Evolutionary conservation across 2,797 vertebrate genomes (phyloP).

Genomic region (Corythornis leucogaster): DNA sequence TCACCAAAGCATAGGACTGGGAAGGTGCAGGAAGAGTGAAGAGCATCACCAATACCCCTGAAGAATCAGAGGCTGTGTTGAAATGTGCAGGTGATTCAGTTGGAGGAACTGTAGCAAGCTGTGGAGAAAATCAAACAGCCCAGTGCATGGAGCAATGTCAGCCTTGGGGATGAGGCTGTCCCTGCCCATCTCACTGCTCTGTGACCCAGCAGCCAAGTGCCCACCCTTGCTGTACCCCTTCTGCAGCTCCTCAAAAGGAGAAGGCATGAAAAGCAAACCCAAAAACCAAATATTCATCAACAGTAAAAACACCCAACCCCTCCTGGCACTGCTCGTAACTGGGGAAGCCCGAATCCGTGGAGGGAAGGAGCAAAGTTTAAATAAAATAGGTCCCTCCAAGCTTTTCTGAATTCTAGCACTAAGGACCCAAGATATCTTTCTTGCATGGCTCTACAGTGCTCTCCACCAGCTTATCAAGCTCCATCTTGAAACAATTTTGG

Average conservation of each 20-base stretch:
- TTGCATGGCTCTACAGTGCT: accelerated
- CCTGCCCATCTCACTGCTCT: background rate
- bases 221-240: background rate
- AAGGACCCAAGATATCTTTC: background rate
- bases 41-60: background rate
- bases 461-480: background rate
- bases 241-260: background rate
- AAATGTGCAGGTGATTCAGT: background rate
- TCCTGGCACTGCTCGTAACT: background rate
- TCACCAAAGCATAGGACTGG: accelerated
- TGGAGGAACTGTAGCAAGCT: background rate
- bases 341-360: background rate
- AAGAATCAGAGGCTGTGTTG: background rate
- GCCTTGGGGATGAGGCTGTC: background rate
- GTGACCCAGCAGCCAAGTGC: accelerated
- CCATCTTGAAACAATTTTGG: background rate
- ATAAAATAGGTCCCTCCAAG: background rate
- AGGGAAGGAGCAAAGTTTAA: background rate
- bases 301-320: background rate
- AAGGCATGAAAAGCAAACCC: background rate
- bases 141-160: background rate
- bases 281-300: background rate
- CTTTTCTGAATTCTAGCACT: background rate
- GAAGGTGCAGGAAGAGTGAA: background rate
- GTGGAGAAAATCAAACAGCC: background rate